A percentile compares a stretch with the other conserved stretches of the same genome.
Evolutionary conservation across 2,797 vertebrate genomes (phyloP).

Genomic region (Sebastes hubbsi): DNA sequence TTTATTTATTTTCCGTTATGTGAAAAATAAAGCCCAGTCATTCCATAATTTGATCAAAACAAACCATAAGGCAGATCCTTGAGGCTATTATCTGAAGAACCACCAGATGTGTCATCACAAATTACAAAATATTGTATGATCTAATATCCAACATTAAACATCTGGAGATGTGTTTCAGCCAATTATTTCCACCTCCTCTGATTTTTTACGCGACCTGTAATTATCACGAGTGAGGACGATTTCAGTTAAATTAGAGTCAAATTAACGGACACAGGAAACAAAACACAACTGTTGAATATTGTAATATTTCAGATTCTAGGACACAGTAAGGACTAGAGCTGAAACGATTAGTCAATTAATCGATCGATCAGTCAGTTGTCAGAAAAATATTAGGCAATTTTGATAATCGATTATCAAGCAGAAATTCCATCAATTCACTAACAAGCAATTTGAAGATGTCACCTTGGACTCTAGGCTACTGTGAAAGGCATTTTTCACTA

Average conservation of each 20-base stretch:
- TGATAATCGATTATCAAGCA: background rate
- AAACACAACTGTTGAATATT: background rate
- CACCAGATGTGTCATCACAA: slow-evolving; percentile 19
- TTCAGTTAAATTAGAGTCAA: background rate
- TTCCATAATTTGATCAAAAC: slow-evolving; percentile 23
- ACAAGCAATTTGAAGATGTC: background rate
- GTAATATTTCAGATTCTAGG: background rate
- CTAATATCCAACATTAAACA: slow-evolving; percentile 10
- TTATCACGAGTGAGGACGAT: background rate
- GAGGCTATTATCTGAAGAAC: slow-evolving; percentile 18
- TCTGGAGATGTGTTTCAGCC: background rate
- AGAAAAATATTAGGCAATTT: background rate
- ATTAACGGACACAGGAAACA: background rate
- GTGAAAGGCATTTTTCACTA: background rate
- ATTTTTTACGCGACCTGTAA: slow-evolving; percentile 10
- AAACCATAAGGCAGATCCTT: slow-evolving; percentile 7
- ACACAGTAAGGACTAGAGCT: background rate
- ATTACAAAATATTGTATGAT: slow-evolving; percentile 7
- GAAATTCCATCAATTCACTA: background rate
- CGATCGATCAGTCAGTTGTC: background rate
- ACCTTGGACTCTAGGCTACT: background rate
- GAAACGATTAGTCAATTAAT: background rate
- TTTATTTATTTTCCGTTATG: background rate
- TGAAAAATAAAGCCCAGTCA: background rate
- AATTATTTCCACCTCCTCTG: slow-evolving; percentile 12